phyloP scores from a whole-genome alignment of 2,797 vertebrate genomes.

The Myripristis murdjan region DNA sequence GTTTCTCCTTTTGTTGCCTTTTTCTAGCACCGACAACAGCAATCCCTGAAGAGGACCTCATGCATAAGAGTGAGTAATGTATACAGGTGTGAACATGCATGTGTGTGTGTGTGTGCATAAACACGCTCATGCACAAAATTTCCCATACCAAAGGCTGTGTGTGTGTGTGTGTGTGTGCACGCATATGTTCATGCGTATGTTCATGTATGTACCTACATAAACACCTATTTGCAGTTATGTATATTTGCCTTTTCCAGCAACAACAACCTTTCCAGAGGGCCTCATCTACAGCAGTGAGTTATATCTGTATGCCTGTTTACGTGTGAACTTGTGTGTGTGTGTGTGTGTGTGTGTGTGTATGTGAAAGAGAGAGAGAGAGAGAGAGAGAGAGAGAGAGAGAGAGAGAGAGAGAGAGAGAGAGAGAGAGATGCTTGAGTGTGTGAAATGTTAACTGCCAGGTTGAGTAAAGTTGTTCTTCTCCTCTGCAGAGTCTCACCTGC shows the following conservation, averaged over 20 bases:
- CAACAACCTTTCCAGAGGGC: fast-evolving
- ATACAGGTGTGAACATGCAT: not conserved
- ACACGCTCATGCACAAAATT: not conserved
- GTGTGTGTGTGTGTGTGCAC: not conserved
- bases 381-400: too few relatives aligned
- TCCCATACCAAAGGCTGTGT: not conserved
- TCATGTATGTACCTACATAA: not conserved
- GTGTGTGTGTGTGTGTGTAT: not conserved
- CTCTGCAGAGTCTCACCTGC: constrained; percentile 52
- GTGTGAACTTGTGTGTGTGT: too few relatives aligned
- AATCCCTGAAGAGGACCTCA: not conserved
- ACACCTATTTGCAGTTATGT: not conserved
- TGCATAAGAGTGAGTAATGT: constrained; percentile 9
- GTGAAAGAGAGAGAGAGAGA: too few relatives aligned
- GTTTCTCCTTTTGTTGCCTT: not conserved
- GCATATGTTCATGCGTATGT: too few relatives aligned
- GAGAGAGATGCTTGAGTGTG: too few relatives aligned
- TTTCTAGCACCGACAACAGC: constrained; percentile 5
- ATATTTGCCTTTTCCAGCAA: constrained; percentile 33
- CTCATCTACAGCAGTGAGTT: constrained; percentile 45
- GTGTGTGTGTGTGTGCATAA: not conserved
- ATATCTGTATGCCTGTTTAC: not conserved
- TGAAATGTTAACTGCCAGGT: not conserved
- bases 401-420: too few relatives aligned
- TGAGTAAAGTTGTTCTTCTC: constrained; percentile 17